Conservation (phyloP, 2,113 vertebrate species). For the Seriola aureovittata region DNA sequence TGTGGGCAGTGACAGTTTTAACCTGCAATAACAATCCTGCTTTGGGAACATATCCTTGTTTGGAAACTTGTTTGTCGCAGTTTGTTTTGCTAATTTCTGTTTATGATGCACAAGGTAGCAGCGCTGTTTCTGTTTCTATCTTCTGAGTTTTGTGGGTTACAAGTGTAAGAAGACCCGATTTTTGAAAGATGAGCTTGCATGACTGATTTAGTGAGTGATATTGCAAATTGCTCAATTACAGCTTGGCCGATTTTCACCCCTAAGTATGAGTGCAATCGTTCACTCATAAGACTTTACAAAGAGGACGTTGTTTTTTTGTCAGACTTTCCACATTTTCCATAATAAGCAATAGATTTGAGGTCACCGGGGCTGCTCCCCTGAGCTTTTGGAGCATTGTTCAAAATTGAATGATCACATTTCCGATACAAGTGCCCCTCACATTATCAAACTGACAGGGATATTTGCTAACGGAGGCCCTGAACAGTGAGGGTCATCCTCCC, state of each 20-base stretch:
- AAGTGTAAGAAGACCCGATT: neutral
- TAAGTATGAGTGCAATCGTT: conserved; percentile 25
- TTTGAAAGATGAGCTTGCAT: conserved; percentile 16
- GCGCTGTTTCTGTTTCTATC: neutral
- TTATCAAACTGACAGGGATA: conserved; percentile 60
- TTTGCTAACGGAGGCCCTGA: conserved; percentile 46
- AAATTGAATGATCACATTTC: conserved; percentile 60
- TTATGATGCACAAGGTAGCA: neutral
- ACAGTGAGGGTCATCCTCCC: conserved; percentile 38
- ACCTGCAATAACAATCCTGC: conserved; percentile 50
- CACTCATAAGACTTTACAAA: conserved; percentile 46
- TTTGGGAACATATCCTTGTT: conserved; percentile 18
- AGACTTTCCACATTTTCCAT: conserved; percentile 38
- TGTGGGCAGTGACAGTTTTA: conserved; percentile 46
- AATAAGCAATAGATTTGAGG: conserved; percentile 24
- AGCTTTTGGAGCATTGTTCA: conserved; percentile 40
- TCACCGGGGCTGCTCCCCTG: conserved; percentile 14
- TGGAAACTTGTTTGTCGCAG: neutral
- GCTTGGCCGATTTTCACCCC: neutral
- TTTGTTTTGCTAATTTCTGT: conserved; percentile 12
- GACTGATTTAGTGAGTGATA: conserved; percentile 51
- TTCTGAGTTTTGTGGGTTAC: neutral
- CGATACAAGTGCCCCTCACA: conserved; percentile 34
- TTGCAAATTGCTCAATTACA: conserved; percentile 59
- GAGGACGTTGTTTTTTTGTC: conserved; percentile 59